Percentiles rank a stretch among this genome's conserved stretches.
These are phyloP conservation scores for Helicoverpa zea DNA, from an alignment of 1,140 invertebrate species.

Conservation along the genomic window DNA sequence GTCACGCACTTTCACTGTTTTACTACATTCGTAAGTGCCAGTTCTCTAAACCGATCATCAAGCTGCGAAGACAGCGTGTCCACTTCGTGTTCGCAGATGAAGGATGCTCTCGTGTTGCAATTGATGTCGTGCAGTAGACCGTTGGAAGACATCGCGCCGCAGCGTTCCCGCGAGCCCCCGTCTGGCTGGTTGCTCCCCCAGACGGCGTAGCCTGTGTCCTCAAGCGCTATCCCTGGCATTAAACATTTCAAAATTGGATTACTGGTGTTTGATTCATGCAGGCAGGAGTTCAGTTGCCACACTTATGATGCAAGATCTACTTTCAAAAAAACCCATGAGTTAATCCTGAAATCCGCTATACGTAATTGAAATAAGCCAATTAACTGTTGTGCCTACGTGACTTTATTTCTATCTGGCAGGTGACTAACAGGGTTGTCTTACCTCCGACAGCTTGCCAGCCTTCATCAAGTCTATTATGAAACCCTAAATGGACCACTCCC, in stretches of 20 bases:
- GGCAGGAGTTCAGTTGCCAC: no score
- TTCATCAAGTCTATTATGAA: constrained; percentile 62
- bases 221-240: constrained; percentile 65
- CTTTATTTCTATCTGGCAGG: neutral
- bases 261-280: no score
- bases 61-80: neutral
- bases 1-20: no score
- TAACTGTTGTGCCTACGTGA: no score
- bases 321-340: no score
- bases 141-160: constrained; percentile 78
- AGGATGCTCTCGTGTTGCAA: constrained; percentile 68
- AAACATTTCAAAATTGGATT: neutral
- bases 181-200: constrained; percentile 75
- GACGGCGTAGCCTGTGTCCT: constrained; percentile 67
- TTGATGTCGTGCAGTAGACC: constrained; percentile 72
- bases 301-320: no score
- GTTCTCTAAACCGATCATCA: neutral
- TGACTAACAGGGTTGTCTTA: constrained; percentile 30
- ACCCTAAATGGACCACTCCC: constrained; percentile 72
- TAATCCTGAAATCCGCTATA: neutral
- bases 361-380: neutral
- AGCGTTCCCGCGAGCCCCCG: constrained; percentile 63
- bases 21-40: neutral
- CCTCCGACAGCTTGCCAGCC: constrained; percentile 73
- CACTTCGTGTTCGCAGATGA: constrained; percentile 79